Percentiles rank a stretch among this genome's conserved stretches.
phyloP scores from a whole-genome alignment of 2,797 vertebrate genomes.

The Spinibarbus caldwelli region DNA sequence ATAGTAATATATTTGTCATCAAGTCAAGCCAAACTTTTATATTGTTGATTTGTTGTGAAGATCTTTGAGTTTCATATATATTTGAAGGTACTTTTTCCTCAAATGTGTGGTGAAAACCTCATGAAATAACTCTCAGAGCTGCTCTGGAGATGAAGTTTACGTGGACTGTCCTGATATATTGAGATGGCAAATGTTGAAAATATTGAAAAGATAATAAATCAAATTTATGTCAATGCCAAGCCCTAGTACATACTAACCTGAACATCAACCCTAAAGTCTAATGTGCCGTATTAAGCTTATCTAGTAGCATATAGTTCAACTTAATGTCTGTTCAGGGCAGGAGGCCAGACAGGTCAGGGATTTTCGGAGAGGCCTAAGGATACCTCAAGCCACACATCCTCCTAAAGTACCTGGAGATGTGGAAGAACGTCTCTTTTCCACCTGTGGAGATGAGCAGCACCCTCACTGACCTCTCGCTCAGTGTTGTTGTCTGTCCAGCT shows the following conservation, averaged over 20 bases:
- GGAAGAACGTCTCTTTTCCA: slow-evolving; percentile 7
- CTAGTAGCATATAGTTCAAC: neutral
- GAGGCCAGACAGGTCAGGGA: neutral
- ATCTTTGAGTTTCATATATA: no score
- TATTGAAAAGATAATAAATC: no score
- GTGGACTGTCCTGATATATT: no score
- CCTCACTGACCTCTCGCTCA: slow-evolving; percentile 33
- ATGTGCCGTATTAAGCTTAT: neutral
- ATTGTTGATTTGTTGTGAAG: no score
- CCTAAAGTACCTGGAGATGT: neutral
- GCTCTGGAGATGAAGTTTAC: no score
- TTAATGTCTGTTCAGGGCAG: neutral
- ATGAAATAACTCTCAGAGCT: no score
- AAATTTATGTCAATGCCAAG: no score
- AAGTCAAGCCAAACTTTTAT: no score
- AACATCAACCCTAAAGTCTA: neutral
- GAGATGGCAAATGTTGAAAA: no score
- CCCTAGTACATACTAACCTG: neutral
- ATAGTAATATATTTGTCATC: no score
- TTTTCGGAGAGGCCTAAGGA: neutral
- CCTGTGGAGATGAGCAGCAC: slow-evolving; percentile 21
- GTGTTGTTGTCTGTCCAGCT: slow-evolving; percentile 30
- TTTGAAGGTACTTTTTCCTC: no score
- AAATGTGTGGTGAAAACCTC: no score
- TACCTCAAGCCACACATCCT: neutral